Base-by-base conservation (phyloP, 2,888 invertebrate genomes). In the Stegana nigrithorax region DNA sequence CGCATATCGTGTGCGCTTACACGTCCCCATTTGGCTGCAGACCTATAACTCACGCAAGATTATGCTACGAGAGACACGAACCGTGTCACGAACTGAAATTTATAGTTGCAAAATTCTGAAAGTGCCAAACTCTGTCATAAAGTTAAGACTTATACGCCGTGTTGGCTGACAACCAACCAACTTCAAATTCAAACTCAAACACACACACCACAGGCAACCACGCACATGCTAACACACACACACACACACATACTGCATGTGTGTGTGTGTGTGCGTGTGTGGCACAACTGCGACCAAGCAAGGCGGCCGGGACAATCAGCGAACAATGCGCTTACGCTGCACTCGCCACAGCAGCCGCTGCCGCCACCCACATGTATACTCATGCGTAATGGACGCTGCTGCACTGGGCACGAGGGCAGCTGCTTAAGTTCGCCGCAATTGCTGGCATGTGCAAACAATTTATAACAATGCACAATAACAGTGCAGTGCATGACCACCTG, bases 111-210 rank as follows among this genome's bases (percentile, higher is more conserved):
- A 19, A 55, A 32, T 32, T 32, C 21, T 21, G 36, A 23, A 55
- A 55, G 53, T 55, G 36, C 32, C 53, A 55, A 55, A 55, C 53
- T 55, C 7, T 55, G 53, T 55, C 53, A 55, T 21, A 32, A 51
- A 55, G 53, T 36, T 27, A 17, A 25, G 27, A 36, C 26, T 51
- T 51, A 51, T 21, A 5, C 12, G 12, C 12, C 4, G 12, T 23
- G 23, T 45, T 12, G 21, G 21, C 19, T 45, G 25, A 21, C 23
- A 45, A 19, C 25, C 50, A 5, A 26, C 14, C 25, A 26, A n/a
- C 26, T 26, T 10, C 6, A 5, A 6, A 25, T 10, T 26, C 10
- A 19, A 23, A 19, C 7, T 32, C 32, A 55, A 12, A n/a, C 50
- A 10, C n/a, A 26, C 14, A 42, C 26, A 26, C 50, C 23, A 14